A percentile compares a stretch with the other conserved stretches of the same genome.
phyloP scores from a whole-genome alignment of 1,140 invertebrate species.

The Dendroctonus ponderosae region DNA sequence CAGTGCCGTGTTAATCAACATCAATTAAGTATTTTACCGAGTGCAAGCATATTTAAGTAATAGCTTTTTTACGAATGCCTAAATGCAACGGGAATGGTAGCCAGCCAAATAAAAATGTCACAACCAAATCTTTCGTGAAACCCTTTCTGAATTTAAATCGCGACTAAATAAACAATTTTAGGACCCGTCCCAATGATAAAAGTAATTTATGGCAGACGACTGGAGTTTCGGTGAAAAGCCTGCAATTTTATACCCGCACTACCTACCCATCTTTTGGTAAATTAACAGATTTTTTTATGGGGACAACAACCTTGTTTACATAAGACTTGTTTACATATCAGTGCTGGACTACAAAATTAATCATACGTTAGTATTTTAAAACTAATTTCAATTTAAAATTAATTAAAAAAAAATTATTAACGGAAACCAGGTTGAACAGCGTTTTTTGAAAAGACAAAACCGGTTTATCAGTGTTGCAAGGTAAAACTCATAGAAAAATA shows the following conservation, averaged over 20 bases:
- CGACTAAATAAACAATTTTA: slow-evolving; percentile 25
- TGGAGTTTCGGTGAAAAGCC: slow-evolving; percentile 14
- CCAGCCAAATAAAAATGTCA: slow-evolving; percentile 8
- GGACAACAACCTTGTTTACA: neutral
- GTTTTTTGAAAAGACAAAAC: too few species aligned
- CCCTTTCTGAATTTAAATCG: slow-evolving; percentile 26
- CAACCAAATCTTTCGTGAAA: slow-evolving; percentile 7
- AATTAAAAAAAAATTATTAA: neutral
- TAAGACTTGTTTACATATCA: neutral
- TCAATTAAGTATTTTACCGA: slow-evolving; percentile 7
- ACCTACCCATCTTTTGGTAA: neutral
- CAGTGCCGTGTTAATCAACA: slow-evolving; percentile 13
- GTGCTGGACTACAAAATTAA: too few species aligned
- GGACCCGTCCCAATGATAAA: slow-evolving; percentile 16
- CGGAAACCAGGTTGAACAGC: too few species aligned
- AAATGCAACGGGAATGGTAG: slow-evolving; percentile 6
- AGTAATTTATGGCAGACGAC: slow-evolving; percentile 17
- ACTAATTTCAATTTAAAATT: neutral
- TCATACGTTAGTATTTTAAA: too few species aligned
- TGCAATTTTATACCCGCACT: slow-evolving; percentile 3
- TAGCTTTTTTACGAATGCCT: slow-evolving; percentile 10
- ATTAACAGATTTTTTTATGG: slow-evolving; percentile 5
- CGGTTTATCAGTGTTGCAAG: too few species aligned
- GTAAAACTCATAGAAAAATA: too few species aligned
- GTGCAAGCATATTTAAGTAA: slow-evolving; percentile 9